These are phyloP conservation scores for Macaca mulatta DNA, from an alignment of 2,113 vertebrate species.

Conservation along the genomic window DNA sequence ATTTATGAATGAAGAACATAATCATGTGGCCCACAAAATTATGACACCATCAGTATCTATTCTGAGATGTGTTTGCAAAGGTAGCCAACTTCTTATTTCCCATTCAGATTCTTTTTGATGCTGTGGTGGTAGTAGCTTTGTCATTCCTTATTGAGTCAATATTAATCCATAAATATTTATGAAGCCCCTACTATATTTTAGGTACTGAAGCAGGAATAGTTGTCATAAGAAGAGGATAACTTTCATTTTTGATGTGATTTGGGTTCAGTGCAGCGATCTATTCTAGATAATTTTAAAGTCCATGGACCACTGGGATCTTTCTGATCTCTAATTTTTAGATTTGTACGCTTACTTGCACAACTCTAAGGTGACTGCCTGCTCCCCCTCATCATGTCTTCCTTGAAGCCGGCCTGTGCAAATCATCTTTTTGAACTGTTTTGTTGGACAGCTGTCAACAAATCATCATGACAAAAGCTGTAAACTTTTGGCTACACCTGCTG, in stretches of 20 bases:
- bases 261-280: not conserved
- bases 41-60: not conserved
- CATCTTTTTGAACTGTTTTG: not conserved
- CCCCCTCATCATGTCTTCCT: not conserved
- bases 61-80: not conserved
- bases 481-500: not conserved
- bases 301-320: not conserved
- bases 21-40: not conserved
- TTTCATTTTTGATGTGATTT: not conserved
- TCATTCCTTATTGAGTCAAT: not conserved
- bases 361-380: not conserved
- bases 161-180: not conserved
- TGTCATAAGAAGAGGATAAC: not conserved
- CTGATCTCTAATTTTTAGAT: not conserved
- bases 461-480: not conserved
- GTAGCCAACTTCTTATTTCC: not conserved
- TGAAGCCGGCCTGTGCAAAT: not conserved
- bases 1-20: slow-evolving; percentile 12
- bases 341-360: not conserved
- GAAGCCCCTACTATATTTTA: not conserved
- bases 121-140: fast-evolving
- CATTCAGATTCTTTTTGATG: not conserved
- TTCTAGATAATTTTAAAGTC: not conserved
- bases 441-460: not conserved
- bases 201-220: not conserved